Evolutionary conservation across 2,113 vertebrate species (phyloP).

Genomic region (Alosa alosa): DNA sequence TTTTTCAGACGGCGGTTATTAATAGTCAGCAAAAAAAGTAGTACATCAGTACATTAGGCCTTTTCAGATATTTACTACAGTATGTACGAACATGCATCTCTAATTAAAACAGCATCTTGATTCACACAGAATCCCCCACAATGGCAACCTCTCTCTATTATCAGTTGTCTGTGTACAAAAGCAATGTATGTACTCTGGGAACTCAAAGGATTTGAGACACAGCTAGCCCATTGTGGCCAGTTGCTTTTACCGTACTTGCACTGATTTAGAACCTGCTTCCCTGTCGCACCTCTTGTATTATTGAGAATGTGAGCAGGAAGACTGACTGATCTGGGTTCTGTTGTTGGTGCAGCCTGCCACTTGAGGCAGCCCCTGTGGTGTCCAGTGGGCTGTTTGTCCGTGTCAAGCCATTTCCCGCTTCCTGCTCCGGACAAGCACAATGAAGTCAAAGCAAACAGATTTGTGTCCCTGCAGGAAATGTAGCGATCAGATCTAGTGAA

Average conservation of each 20-base stretch:
- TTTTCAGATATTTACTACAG: no score
- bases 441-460: constrained; percentile 11
- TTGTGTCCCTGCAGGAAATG: constrained; percentile 2
- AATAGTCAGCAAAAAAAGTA: no score
- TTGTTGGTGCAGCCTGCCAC: not conserved
- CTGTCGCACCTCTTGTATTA: not conserved
- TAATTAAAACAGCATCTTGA: not conserved
- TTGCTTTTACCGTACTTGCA: no score
- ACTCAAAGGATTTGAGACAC: not conserved
- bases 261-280: not conserved
- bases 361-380: not conserved
- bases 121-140: not conserved
- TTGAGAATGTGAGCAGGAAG: not conserved
- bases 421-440: not conserved
- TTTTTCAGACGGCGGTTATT: no score
- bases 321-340: not conserved
- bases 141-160: not conserved
- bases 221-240: no score
- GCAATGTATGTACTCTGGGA: not conserved
- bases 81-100: no score
- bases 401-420: constrained; percentile 12
- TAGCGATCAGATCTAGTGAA: not conserved
- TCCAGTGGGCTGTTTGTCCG: not conserved
- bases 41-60: no score
- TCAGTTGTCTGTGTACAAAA: not conserved